These are phyloP conservation scores for Scopus umbretta DNA, from an alignment of 2,113 vertebrate species.

Conservation along the genomic window DNA sequence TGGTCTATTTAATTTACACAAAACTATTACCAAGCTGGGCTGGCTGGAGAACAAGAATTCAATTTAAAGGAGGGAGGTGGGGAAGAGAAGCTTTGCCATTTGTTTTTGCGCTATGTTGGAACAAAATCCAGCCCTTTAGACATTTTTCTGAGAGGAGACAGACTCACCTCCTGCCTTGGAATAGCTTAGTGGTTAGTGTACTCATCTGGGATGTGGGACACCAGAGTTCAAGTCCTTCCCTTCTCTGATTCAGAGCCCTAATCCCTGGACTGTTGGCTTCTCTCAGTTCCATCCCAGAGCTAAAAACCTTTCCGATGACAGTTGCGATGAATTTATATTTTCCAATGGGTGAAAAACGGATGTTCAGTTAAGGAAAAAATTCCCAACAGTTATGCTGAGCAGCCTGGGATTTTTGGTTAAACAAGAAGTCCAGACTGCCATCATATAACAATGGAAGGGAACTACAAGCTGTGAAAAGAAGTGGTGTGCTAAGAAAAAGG, in stretches of 20 bases:
- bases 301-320: background rate
- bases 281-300: background rate
- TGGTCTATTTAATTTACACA: conserved; percentile 25
- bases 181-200: conserved; percentile 14
- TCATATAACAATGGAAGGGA: background rate
- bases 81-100: background rate
- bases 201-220: conserved; percentile 1
- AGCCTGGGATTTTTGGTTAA: background rate
- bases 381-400: background rate
- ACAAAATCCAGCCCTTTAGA: conserved; percentile 1
- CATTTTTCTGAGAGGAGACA: conserved; percentile 1
- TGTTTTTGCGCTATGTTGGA: background rate
- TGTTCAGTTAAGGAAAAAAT: background rate
- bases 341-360: background rate
- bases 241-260: conserved; percentile 29
- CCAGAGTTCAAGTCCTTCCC: conserved; percentile 17
- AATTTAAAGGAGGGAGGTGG: background rate
- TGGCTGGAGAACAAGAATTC: conserved; percentile 45
- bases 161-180: conserved; percentile 2
- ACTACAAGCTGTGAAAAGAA: background rate
- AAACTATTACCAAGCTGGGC: background rate
- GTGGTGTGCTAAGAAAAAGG: background rate
- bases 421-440: background rate
- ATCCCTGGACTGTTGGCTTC: background rate
- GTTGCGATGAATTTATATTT: background rate